These are phyloP conservation scores for Drymonia ruficornis DNA, from an alignment of 2,888 invertebrate genomes.

Conservation along the genomic window DNA sequence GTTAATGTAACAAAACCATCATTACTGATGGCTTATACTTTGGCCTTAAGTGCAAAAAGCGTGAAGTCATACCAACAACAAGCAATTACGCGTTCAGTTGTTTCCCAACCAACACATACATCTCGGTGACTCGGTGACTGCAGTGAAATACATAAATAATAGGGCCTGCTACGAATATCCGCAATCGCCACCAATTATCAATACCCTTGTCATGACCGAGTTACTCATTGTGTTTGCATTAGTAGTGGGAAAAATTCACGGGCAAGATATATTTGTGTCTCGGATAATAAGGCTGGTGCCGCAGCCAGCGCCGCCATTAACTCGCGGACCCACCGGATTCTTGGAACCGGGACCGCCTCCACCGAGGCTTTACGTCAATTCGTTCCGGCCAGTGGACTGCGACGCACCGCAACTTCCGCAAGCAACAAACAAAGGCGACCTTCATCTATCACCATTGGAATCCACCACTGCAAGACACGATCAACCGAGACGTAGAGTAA, in stretches of 20 bases:
- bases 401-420: not conserved
- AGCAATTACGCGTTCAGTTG: conserved; percentile 57
- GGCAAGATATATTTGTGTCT: conserved; percentile 43
- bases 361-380: conserved; percentile 28
- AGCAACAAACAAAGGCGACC: conserved; percentile 18
- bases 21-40: conserved; percentile 30
- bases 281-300: conserved; percentile 31
- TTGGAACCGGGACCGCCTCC: conserved; percentile 15
- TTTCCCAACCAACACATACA: conserved; percentile 51
- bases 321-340: not conserved
- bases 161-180: not conserved
- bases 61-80: conserved; percentile 54
- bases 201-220: conserved; percentile 46
- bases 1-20: conserved; percentile 25
- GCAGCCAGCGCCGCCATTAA: conserved; percentile 7
- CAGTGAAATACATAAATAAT: conserved; percentile 5
- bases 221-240: conserved; percentile 51
- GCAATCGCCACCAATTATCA: not conserved
- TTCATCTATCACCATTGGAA: conserved; percentile 29
- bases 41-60: conserved; percentile 66
- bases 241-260: conserved; percentile 49
- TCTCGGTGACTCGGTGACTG: not conserved
- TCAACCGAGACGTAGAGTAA: conserved; percentile 32
- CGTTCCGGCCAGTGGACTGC: conserved; percentile 22
- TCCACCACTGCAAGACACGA: conserved; percentile 30